phyloP scores from a whole-genome alignment of 2,113 vertebrate genomes.

The Amphiprion percula region DNA sequence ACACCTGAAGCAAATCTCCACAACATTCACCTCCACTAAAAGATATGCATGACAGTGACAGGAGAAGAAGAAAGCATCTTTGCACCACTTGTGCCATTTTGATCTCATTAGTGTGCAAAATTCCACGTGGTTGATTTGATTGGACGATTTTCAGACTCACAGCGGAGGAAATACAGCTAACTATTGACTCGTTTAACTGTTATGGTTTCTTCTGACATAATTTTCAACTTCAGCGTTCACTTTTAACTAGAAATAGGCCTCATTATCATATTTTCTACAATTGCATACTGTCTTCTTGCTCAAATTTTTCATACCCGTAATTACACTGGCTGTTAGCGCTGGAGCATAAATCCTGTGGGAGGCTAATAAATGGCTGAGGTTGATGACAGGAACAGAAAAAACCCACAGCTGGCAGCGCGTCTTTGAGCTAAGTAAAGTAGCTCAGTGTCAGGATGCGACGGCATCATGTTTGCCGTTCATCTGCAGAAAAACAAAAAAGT shows the following conservation, averaged over 20 bases:
- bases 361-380: conserved; percentile 66
- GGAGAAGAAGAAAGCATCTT: conserved; percentile 9
- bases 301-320: conserved; percentile 67
- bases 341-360: conserved; percentile 62
- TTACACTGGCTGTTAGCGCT: conserved; percentile 61
- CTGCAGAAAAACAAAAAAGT: conserved; percentile 10
- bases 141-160: conserved; percentile 36
- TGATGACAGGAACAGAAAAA: conserved; percentile 65
- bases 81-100: conserved; percentile 37
- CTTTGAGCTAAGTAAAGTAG: conserved; percentile 53
- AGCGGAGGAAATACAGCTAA: conserved; percentile 34
- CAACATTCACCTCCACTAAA: conserved; percentile 20
- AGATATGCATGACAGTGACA: conserved; percentile 27
- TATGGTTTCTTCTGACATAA: conserved; percentile 15
- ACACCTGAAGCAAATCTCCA: conserved; percentile 13
- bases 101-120: conserved; percentile 60
- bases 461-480: conserved; percentile 32
- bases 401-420: conserved; percentile 56
- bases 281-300: conserved; percentile 46
- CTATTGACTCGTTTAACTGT: conserved; percentile 49
- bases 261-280: conserved; percentile 63
- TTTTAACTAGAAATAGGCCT: conserved; percentile 57
- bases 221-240: conserved; percentile 30
- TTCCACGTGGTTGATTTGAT: conserved; percentile 47
- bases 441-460: conserved; percentile 50